Conservation (phyloP, 2,888 invertebrate species). For the Epirrita christyi region DNA sequence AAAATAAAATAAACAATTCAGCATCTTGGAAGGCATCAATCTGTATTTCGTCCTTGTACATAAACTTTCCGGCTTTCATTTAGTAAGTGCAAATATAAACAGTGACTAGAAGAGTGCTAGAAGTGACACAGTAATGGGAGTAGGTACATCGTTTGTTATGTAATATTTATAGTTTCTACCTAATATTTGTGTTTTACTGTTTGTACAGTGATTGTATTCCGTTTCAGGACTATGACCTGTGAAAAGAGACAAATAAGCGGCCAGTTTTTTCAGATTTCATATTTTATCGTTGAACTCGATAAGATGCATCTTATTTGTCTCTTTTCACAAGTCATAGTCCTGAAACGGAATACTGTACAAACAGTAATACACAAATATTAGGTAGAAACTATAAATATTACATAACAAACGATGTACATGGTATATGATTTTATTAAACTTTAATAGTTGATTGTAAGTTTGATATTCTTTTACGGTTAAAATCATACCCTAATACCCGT, state of each 20-base stretch:
- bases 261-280: too few relatives aligned
- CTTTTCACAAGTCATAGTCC: slow-evolving; percentile 9
- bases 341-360: slow-evolving; percentile 3
- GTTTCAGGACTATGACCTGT: slow-evolving; percentile 10
- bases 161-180: slow-evolving; percentile 3
- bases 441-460: too few relatives aligned
- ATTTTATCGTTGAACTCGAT: too few relatives aligned
- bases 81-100: slow-evolving; percentile 5
- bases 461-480: neutral
- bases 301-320: neutral
- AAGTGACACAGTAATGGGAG: neutral
- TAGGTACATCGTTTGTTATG: slow-evolving; percentile 1
- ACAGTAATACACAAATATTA: slow-evolving; percentile 7
- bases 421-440: too few relatives aligned
- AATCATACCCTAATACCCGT: neutral
- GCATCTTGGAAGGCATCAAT: too few relatives aligned
- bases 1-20: too few relatives aligned
- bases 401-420: slow-evolving; percentile 1
- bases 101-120: neutral
- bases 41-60: too few relatives aligned
- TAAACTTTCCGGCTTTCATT: neutral
- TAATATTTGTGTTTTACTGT: slow-evolving; percentile 7
- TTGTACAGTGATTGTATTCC: slow-evolving; percentile 9
- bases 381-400: slow-evolving; percentile 3
- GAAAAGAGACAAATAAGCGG: neutral